phyloP scores from a whole-genome alignment of 2,888 invertebrate species.

The Drosophila emarginata region DNA sequence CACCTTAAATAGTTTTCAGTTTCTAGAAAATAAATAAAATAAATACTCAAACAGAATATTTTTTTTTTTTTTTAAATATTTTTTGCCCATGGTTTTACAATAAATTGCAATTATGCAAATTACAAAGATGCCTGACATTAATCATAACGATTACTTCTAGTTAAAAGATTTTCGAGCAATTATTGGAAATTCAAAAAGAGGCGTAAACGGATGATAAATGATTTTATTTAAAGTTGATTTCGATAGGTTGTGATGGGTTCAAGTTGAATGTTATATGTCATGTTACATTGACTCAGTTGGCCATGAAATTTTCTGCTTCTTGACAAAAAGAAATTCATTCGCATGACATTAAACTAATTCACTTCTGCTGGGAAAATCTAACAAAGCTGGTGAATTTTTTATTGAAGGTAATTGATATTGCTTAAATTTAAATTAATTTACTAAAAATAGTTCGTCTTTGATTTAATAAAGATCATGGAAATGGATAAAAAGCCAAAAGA shows the following conservation, averaged over 20 bases:
- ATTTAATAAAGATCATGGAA: too few relatives aligned
- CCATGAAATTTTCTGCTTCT: neutral
- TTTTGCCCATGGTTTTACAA: slow-evolving; percentile 72
- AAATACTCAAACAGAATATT: neutral
- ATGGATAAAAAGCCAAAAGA: too few relatives aligned
- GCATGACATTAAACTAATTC: neutral
- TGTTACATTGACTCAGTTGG: neutral
- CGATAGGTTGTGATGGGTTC: neutral
- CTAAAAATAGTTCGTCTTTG: neutral
- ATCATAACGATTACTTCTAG: slow-evolving; percentile 56
- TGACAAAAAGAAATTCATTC: neutral
- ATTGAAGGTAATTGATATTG: neutral
- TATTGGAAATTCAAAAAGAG: slow-evolving; percentile 66
- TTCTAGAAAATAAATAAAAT: neutral
- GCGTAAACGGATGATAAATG: slow-evolving; percentile 65
- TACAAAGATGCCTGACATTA: slow-evolving; percentile 55
- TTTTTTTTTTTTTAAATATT: slow-evolving; percentile 56
- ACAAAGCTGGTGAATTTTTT: neutral
- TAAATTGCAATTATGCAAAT: slow-evolving; percentile 77
- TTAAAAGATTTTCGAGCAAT: slow-evolving; percentile 45
- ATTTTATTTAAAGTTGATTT: slow-evolving; percentile 28
- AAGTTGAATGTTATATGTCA: neutral
- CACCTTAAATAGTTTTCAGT: slow-evolving; percentile 51
- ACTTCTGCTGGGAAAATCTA: neutral
- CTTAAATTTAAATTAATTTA: neutral